phyloP scores from a whole-genome alignment of 1,140 invertebrate genomes.

The Andrena cerasifolii region DNA sequence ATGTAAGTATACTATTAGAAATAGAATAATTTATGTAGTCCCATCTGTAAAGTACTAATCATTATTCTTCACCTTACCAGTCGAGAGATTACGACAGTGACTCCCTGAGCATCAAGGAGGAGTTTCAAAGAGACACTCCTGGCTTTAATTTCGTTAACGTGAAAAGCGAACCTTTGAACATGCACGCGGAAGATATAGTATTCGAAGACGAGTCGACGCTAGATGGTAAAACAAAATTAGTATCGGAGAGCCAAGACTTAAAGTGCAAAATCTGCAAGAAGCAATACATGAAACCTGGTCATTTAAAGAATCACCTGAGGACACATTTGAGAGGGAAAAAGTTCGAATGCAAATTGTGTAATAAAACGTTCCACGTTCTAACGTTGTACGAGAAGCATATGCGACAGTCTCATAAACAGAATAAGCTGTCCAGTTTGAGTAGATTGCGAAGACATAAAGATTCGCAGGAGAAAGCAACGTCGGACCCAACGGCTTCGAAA shows the following conservation, averaged over 20 bases:
- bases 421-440: conserved; percentile 6
- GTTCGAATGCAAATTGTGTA: conserved; percentile 66
- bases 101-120: background rate
- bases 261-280: conserved; percentile 71
- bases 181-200: conserved; percentile 14
- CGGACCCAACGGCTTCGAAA: background rate
- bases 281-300: conserved; percentile 64
- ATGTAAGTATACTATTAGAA: conserved; percentile 36
- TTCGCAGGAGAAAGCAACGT: background rate
- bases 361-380: conserved; percentile 62
- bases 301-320: conserved; percentile 71
- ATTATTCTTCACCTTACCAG: conserved; percentile 25
- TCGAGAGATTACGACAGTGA: conserved; percentile 22
- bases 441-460: conserved; percentile 15
- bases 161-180: conserved; percentile 41
- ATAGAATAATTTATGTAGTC: background rate
- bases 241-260: conserved; percentile 29
- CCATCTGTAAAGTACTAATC: conserved; percentile 2
- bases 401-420: conserved; percentile 55
- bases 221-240: conserved; percentile 15
- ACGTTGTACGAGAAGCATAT: conserved; percentile 67
- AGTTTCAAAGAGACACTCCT: conserved; percentile 4
- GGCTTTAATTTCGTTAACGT: conserved; percentile 59
- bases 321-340: conserved; percentile 47
- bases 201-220: conserved; percentile 21